phyloP scores from a whole-genome alignment of 2,797 vertebrate species.

The Delichon dasypus region DNA sequence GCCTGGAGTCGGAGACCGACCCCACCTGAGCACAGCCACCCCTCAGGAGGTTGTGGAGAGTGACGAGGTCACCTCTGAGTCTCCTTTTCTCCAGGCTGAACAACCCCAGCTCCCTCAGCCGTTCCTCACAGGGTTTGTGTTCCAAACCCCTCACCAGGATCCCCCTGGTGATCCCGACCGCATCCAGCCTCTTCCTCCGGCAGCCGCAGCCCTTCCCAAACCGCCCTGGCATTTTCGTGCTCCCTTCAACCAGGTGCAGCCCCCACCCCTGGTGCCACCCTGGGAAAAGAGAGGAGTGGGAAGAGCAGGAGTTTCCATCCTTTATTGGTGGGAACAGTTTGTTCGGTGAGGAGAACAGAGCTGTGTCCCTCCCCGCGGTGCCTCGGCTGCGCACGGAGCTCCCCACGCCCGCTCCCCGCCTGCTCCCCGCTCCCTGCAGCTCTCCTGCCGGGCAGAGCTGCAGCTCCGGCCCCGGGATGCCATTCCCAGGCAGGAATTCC shows the following conservation, averaged over 20 bases:
- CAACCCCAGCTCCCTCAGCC: too few species aligned
- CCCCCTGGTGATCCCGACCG: too few species aligned
- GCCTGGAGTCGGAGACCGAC: too few species aligned
- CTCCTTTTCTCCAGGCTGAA: too few species aligned
- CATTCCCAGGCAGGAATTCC: neutral
- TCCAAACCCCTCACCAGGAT: too few species aligned
- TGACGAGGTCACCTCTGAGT: too few species aligned
- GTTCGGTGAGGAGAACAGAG: neutral
- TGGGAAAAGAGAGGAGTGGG: neutral
- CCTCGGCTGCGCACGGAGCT: neutral
- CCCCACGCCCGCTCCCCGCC: neutral
- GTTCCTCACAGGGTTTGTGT: too few species aligned
- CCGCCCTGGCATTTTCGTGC: neutral
- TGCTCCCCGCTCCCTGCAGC: neutral
- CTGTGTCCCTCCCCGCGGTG: neutral
- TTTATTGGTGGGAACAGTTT: slow-evolving; percentile 40
- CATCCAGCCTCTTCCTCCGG: too few species aligned
- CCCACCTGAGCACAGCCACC: too few species aligned
- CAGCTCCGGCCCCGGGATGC: accelerated
- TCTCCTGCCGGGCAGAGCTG: accelerated
- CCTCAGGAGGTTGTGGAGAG: too few species aligned
- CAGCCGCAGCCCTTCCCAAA: accelerated
- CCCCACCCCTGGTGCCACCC: accelerated
- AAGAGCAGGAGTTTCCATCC: neutral
- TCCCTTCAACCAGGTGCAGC: neutral